These are phyloP conservation scores for Thecophora atra DNA, from an alignment of 2,888 invertebrate species.

Conservation along the genomic window DNA sequence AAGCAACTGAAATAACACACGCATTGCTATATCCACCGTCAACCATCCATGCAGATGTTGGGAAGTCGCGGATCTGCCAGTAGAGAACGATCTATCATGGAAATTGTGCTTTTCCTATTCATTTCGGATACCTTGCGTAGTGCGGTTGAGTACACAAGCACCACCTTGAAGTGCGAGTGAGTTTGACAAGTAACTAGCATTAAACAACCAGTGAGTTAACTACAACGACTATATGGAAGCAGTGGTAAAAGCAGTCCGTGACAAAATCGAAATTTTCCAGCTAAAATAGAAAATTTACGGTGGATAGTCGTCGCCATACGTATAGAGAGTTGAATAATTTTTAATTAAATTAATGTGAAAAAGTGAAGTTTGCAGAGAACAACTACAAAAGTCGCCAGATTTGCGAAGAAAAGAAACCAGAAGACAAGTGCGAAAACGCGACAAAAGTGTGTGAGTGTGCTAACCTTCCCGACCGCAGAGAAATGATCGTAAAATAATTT, in stretches of 20 bases:
- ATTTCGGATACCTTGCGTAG: no score
- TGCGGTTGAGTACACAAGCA: no score
- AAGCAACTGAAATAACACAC: no score
- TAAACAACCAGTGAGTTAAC: no score
- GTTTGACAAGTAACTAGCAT: no score
- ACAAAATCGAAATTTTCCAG: conserved; percentile 24
- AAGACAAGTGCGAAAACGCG: conserved; percentile 18
- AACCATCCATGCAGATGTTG: no score
- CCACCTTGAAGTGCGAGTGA: no score
- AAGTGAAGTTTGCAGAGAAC: background rate
- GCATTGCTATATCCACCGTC: no score
- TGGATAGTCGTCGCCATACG: background rate
- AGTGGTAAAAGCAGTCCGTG: conserved; percentile 19
- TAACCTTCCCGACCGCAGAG: background rate
- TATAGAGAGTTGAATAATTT: conserved; percentile 5
- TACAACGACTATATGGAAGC: conserved; percentile 17
- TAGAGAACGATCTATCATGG: no score
- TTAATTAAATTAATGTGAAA: conserved; percentile 34
- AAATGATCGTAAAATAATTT: background rate
- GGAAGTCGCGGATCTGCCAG: no score
- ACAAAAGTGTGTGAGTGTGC: background rate
- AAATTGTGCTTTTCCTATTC: no score
- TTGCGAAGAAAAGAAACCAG: conserved; percentile 17
- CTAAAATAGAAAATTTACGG: conserved; percentile 22
- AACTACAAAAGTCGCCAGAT: background rate